Percentiles rank a stretch among this genome's conserved stretches.
Evolutionary conservation across 35 echinoderm and acorn worm genomes (phyloP).

Genomic region (Anneissia japonica): DNA sequence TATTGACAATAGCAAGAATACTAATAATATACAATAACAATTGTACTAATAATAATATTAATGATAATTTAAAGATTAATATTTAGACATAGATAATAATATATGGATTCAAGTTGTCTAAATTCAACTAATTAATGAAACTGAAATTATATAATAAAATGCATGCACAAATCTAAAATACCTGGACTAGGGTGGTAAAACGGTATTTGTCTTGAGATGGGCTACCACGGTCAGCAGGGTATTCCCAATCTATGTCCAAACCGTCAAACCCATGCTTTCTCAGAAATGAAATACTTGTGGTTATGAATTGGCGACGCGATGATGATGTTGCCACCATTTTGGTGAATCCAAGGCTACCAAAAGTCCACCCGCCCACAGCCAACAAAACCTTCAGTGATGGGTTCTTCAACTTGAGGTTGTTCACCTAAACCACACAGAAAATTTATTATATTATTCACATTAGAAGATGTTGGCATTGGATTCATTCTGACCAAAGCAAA

Average conservation of each 20-base stretch:
- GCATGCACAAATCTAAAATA: too few relatives aligned
- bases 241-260: slow-evolving; percentile 33
- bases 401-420: slow-evolving; percentile 7
- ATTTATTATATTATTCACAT: too few relatives aligned
- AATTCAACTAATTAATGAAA: too few relatives aligned
- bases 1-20: too few relatives aligned
- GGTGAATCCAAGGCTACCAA: slow-evolving; percentile 22
- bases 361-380: slow-evolving; percentile 40
- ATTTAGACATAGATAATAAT: too few relatives aligned
- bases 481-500: too few relatives aligned
- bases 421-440: slow-evolving; percentile 8
- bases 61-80: too few relatives aligned
- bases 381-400: slow-evolving; percentile 21
- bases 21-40: too few relatives aligned
- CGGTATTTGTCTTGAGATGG: slow-evolving; percentile 9
- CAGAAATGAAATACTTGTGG: neutral
- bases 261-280: slow-evolving; percentile 21
- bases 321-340: slow-evolving; percentile 1
- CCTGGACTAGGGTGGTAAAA: slow-evolving; percentile 9
- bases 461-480: too few relatives aligned
- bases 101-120: too few relatives aligned
- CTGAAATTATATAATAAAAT: too few relatives aligned
- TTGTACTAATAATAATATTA: too few relatives aligned
- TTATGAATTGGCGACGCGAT: slow-evolving; percentile 3
- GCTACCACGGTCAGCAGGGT: neutral